Evolutionary conservation across 1,140 invertebrate species (phyloP).

Genomic region (Sycophaga agraensis): DNA sequence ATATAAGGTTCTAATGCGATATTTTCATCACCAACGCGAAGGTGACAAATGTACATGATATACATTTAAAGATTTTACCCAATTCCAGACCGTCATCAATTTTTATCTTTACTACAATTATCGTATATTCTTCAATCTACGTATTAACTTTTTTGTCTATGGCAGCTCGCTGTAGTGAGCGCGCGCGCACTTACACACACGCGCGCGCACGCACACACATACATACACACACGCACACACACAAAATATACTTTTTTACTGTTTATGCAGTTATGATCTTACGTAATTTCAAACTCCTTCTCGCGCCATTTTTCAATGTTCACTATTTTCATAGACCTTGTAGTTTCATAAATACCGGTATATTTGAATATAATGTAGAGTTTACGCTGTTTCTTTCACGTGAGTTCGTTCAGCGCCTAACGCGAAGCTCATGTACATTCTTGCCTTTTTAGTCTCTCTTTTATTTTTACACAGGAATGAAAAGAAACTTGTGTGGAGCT

Average conservation of each 20-base stretch:
- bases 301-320: too few species aligned
- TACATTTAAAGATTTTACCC: background rate
- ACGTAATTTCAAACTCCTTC: too few species aligned
- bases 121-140: background rate
- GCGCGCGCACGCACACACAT: too few species aligned
- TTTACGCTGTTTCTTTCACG: background rate
- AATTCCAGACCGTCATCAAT: background rate
- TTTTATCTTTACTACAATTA: background rate
- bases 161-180: too few species aligned
- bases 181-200: too few species aligned
- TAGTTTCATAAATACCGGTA: too few species aligned
- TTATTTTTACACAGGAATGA: constrained; percentile 17
- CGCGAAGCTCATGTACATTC: background rate
- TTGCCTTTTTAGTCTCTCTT: background rate
- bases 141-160: too few species aligned
- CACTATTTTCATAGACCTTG: too few species aligned
- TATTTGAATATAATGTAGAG: background rate
- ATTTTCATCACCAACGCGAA: constrained; percentile 1
- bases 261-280: too few species aligned
- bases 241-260: too few species aligned
- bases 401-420: background rate
- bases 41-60: too few species aligned
- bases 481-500: background rate
- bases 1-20: constrained; percentile 4
- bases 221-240: too few species aligned